phyloP scores from a whole-genome alignment of 2,888 invertebrate genomes.

The Rhimphoctona megacephalus region DNA sequence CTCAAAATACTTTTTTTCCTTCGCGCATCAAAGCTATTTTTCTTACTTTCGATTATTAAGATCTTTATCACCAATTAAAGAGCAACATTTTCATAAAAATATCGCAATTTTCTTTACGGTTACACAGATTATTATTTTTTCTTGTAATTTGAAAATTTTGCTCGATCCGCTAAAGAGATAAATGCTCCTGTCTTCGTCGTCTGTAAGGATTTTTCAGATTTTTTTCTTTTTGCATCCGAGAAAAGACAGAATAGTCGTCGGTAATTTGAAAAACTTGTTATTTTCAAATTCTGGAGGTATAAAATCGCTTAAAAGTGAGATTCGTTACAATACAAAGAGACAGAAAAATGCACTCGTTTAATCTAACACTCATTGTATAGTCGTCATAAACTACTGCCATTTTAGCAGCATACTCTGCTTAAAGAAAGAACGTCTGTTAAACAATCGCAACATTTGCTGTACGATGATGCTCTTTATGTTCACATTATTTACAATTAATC shows the following conservation, averaged over 20 bases:
- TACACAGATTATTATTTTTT: neutral
- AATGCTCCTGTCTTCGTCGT: neutral
- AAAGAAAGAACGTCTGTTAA: slow-evolving; percentile 66
- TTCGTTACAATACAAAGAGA: neutral
- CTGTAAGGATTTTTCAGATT: neutral
- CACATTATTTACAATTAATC: neutral
- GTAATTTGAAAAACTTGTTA: neutral
- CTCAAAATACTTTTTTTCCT: neutral
- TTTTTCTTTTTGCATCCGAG: neutral
- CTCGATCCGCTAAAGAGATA: neutral
- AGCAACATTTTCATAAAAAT: no score
- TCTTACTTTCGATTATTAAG: neutral
- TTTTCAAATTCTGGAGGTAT: neutral
- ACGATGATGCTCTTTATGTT: neutral
- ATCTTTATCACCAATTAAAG: neutral
- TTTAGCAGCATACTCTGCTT: slow-evolving; percentile 71
- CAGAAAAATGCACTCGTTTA: slow-evolving; percentile 32
- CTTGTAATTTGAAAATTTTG: neutral
- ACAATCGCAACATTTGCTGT: slow-evolving; percentile 20
- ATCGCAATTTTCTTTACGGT: neutral
- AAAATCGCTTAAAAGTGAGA: neutral
- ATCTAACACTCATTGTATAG: slow-evolving; percentile 43
- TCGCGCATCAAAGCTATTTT: neutral
- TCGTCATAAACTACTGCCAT: slow-evolving; percentile 73
- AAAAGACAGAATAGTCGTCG: neutral